These are phyloP conservation scores for Thripadectes ignobilis DNA, from an alignment of 2,797 vertebrate species.

Conservation along the genomic window DNA sequence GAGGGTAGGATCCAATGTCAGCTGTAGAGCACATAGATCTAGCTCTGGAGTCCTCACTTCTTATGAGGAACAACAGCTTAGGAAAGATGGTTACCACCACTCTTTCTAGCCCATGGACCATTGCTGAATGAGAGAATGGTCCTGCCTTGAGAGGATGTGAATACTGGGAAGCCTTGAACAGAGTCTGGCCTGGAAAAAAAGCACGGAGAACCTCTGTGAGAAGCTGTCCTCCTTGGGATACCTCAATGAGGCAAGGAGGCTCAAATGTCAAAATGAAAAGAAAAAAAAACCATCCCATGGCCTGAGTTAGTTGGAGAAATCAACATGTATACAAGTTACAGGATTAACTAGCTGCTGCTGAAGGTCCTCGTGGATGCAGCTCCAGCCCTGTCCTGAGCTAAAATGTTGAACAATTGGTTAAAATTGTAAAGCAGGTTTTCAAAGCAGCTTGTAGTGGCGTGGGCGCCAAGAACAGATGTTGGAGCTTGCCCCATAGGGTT, in stretches of 20 bases:
- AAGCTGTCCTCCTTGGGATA: neutral
- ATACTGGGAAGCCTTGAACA: neutral
- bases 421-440: slow-evolving; percentile 29
- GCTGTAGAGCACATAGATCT: neutral
- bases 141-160: neutral
- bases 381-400: neutral
- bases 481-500: neutral
- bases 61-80: neutral
- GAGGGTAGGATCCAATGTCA: neutral
- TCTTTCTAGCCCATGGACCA: neutral
- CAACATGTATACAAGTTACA: neutral
- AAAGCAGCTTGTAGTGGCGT: neutral
- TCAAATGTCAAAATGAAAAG: neutral
- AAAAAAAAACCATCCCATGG: neutral
- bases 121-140: neutral
- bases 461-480: slow-evolving; percentile 12
- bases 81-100: neutral
- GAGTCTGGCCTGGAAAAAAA: neutral
- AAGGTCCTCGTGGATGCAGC: neutral
- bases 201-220: neutral
- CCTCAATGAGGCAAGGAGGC: neutral
- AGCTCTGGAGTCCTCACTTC: neutral
- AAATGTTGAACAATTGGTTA: slow-evolving; percentile 2
- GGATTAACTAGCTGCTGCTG: neutral
- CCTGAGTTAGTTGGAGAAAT: neutral